Conservation (phyloP, 1,140 invertebrate species). For the Eufriesea mexicana region DNA sequence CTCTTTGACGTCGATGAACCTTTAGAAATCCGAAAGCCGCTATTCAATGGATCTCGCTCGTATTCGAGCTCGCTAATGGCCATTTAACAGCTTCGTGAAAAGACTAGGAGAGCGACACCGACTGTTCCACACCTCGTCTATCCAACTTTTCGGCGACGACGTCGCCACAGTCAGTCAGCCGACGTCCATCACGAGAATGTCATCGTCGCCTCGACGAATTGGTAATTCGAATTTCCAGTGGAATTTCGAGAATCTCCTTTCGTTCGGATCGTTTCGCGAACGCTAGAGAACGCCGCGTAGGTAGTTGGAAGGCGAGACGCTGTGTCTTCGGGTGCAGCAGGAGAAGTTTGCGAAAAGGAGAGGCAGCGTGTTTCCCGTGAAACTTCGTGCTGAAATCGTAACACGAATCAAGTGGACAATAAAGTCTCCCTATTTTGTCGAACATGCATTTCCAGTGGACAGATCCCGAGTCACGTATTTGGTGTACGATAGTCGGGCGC, state of each 20-base stretch:
- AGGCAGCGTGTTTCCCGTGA: not conserved
- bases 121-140: slow-evolving; percentile 8
- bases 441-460: slow-evolving; percentile 22
- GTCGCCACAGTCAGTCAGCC: too few species aligned
- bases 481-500: slow-evolving; percentile 34
- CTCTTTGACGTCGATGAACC: slow-evolving; percentile 34
- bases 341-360: not conserved
- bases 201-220: too few species aligned
- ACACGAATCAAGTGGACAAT: slow-evolving; percentile 6
- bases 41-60: not conserved
- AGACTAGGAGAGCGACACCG: slow-evolving; percentile 43
- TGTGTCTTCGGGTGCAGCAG: too few species aligned
- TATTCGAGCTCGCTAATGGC: slow-evolving; percentile 44
- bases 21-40: not conserved
- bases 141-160: too few species aligned
- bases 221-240: too few species aligned
- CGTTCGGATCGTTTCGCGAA: too few species aligned
- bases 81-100: slow-evolving; percentile 55
- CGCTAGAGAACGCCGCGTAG: not conserved
- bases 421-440: slow-evolving; percentile 22
- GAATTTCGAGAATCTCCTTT: too few species aligned
- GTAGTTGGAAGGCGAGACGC: not conserved
- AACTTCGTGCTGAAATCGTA: not conserved
- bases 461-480: slow-evolving; percentile 51
- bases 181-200: too few species aligned